phyloP scores from a whole-genome alignment of 2,888 invertebrate species.

The Tanypteryx hageni region DNA sequence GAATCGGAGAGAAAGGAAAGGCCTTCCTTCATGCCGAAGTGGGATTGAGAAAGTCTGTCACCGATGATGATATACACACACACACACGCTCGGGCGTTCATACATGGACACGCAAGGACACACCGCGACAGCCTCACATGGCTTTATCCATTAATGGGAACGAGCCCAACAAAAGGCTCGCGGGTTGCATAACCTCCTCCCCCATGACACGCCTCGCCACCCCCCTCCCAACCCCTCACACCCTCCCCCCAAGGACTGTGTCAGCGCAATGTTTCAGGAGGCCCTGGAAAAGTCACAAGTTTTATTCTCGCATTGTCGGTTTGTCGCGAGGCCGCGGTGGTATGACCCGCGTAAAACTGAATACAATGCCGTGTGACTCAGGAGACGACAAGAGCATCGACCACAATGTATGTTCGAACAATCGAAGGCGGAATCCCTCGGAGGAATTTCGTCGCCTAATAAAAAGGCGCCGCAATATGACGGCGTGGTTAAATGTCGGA shows the following conservation, averaged over 20 bases:
- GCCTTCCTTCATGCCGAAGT: background rate
- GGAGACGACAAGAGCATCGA: background rate
- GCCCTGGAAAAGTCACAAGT: slow-evolving; percentile 26
- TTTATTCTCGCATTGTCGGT: slow-evolving; percentile 44
- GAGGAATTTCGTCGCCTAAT: background rate
- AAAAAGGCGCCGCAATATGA: background rate
- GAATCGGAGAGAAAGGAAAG: background rate
- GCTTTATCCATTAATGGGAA: slow-evolving; percentile 29
- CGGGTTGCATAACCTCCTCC: background rate
- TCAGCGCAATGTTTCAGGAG: slow-evolving; percentile 15
- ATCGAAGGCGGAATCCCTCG: slow-evolving; percentile 6
- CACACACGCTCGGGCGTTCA: background rate
- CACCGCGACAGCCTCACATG: slow-evolving; percentile 4
- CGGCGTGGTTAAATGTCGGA: too few relatives aligned
- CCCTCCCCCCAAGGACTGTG: background rate
- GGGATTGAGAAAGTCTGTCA: background rate
- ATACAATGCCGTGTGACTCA: slow-evolving; percentile 44
- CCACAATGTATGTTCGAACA: slow-evolving; percentile 5
- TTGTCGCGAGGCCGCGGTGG: slow-evolving; percentile 34
- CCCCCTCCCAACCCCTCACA: too few relatives aligned
- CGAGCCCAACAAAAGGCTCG: background rate
- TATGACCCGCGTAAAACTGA: slow-evolving; percentile 36
- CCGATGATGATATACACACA: background rate
- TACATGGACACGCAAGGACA: slow-evolving; percentile 14
- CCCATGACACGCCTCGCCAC: too few relatives aligned